Percentiles rank a stretch among this genome's conserved stretches.
Evolutionary conservation across 2,888 invertebrate genomes (phyloP).

Genomic region (Cataglyphis altisquamis): DNA sequence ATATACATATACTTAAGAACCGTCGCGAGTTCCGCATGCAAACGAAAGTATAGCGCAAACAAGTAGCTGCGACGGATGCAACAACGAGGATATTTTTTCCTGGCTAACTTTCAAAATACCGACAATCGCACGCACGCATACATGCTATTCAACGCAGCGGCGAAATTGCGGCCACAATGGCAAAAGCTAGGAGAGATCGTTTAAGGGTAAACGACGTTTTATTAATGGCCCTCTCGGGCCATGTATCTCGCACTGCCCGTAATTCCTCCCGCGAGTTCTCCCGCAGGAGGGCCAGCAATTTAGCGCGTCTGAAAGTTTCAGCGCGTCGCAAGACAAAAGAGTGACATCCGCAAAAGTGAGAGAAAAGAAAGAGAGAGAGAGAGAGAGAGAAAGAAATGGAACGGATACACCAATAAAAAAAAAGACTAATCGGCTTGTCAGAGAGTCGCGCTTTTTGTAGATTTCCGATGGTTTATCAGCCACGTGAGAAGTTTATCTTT

Average conservation of each 20-base stretch:
- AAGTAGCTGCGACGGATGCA: background rate
- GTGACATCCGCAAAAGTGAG: background rate
- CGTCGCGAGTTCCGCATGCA: conserved; percentile 52
- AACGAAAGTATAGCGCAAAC: conserved; percentile 54
- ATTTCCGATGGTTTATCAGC: conserved; percentile 64
- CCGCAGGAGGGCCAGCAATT: conserved; percentile 4
- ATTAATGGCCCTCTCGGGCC: conserved; percentile 42
- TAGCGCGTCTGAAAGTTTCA: conserved; percentile 45
- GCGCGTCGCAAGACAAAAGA: conserved; percentile 23
- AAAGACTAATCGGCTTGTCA: conserved; percentile 62
- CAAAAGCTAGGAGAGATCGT: conserved; percentile 19
- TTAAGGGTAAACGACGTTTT: conserved; percentile 48
- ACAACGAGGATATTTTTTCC: background rate
- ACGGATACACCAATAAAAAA: conserved; percentile 30
- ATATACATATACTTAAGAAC: conserved; percentile 51
- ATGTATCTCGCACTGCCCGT: background rate
- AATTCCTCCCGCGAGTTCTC: conserved; percentile 12
- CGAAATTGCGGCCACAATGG: background rate
- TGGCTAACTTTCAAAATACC: conserved; percentile 15
- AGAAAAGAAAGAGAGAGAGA: background rate
- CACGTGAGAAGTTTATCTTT: conserved; percentile 66
- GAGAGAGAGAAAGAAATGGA: background rate
- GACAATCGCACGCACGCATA: background rate
- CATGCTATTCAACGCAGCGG: background rate
- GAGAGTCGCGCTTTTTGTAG: conserved; percentile 56